These are phyloP conservation scores for Cyprinodon diabolis DNA, from an alignment of 2,797 vertebrate species.

Conservation along the genomic window DNA sequence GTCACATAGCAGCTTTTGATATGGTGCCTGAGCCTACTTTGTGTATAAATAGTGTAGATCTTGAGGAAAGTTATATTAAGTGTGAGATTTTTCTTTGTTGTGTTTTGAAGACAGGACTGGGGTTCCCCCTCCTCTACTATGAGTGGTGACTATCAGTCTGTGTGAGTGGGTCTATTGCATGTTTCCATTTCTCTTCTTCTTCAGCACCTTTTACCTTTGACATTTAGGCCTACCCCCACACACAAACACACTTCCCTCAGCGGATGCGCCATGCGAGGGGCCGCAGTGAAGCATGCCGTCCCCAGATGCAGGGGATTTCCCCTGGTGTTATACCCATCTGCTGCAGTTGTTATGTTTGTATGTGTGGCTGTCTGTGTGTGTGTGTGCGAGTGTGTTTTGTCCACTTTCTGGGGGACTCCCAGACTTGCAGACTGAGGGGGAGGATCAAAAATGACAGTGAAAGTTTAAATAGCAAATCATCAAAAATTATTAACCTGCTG, in stretches of 20 bases:
- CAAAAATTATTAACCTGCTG: conserved; percentile 27
- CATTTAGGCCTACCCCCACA: conserved; percentile 74
- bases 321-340: conserved; percentile 34
- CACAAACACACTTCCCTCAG: conserved; percentile 63
- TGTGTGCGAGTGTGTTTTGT: conserved; percentile 34
- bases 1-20: not conserved
- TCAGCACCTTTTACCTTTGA: conserved; percentile 75
- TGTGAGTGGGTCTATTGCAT: conserved; percentile 69
- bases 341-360: conserved; percentile 16
- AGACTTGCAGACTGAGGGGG: conserved; percentile 57
- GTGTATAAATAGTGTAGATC: conserved; percentile 28
- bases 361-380: conserved; percentile 13
- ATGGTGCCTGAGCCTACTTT: conserved; percentile 13
- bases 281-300: conserved; percentile 45
- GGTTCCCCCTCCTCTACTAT: conserved; percentile 69
- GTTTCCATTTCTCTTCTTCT: conserved; percentile 65
- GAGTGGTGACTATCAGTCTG: conserved; percentile 28
- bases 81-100: conserved; percentile 43
- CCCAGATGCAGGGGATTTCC: conserved; percentile 63
- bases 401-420: conserved; percentile 70
- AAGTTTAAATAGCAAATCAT: conserved; percentile 51
- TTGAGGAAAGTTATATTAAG: conserved; percentile 46
- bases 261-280: conserved; percentile 61
- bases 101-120: conserved; percentile 47
- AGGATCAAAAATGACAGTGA: conserved; percentile 49